Evolutionary conservation across 2,888 invertebrate species (phyloP).

Genomic region (Dicycla oo): DNA sequence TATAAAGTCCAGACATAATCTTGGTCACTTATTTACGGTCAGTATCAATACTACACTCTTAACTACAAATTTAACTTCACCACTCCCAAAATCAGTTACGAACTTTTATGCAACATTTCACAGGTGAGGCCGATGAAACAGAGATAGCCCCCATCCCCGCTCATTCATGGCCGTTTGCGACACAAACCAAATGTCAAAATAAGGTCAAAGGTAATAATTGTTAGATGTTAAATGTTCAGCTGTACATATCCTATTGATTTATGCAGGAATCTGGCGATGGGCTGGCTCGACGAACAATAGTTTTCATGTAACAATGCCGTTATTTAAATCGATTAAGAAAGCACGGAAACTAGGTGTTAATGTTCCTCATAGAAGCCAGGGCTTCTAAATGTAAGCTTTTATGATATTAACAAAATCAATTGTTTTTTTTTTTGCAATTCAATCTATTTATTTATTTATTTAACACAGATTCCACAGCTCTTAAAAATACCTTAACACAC

Average conservation of each 20-base stretch:
- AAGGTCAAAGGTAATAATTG: constrained; percentile 89
- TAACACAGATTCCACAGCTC: too few species aligned
- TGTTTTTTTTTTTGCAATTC: too few species aligned
- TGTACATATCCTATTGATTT: constrained; percentile 76
- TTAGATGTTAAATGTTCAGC: constrained; percentile 71
- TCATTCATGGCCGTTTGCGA: constrained; percentile 85
- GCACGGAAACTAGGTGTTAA: constrained; percentile 40
- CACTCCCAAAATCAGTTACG: constrained; percentile 4
- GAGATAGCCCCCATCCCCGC: constrained; percentile 75
- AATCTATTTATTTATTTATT: too few species aligned
- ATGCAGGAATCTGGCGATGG: constrained; percentile 83
- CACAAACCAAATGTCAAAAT: constrained; percentile 88
- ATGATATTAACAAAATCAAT: not conserved
- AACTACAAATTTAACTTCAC: not conserved
- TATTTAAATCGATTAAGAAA: constrained; percentile 56
- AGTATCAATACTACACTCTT: not conserved
- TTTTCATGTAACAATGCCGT: constrained; percentile 47
- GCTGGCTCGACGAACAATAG: constrained; percentile 68
- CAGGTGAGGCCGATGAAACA: constrained; percentile 65
- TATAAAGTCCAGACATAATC: too few species aligned
- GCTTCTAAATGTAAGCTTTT: not conserved
- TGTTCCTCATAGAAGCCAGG: constrained; percentile 13
- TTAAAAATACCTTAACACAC: too few species aligned
- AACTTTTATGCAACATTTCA: constrained; percentile 60
- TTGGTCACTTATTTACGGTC: too few species aligned